Conservation (phyloP, 2,888 invertebrate genomes). For the Drosophila atroscutellata region DNA sequence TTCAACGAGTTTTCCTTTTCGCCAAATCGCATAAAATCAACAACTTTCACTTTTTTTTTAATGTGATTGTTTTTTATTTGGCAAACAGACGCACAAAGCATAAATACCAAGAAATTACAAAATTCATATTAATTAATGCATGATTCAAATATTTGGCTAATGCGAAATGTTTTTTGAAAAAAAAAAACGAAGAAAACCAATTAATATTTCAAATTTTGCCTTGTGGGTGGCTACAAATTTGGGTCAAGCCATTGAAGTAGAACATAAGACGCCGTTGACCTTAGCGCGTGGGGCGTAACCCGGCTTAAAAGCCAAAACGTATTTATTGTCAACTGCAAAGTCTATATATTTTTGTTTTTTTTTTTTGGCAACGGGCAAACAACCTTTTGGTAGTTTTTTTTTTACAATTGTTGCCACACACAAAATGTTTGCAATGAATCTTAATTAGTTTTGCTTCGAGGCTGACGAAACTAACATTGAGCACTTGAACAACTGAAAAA, state of each 20-base stretch:
- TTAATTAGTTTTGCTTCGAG: conserved; percentile 72
- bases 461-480: conserved; percentile 65
- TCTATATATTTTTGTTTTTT: conserved; percentile 10
- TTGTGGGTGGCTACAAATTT: conserved; percentile 62
- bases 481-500: conserved; percentile 16
- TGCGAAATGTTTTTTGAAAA: conserved; percentile 14
- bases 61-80: background rate
- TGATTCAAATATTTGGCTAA: conserved; percentile 56
- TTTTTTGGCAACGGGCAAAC: conserved; percentile 48
- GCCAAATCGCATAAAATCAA: conserved; percentile 55
- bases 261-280: conserved; percentile 63
- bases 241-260: conserved; percentile 76
- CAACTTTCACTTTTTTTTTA: conserved; percentile 62
- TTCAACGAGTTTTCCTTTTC: conserved; percentile 54
- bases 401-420: conserved; percentile 64
- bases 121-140: conserved; percentile 64
- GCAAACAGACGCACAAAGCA: conserved; percentile 29
- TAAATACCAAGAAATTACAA: conserved; percentile 61
- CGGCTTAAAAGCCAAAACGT: conserved; percentile 20
- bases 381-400: conserved; percentile 42
- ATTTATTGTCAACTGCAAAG: conserved; percentile 37
- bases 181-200: conserved; percentile 5
- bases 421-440: conserved; percentile 69
- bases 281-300: conserved; percentile 69
- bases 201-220: conserved; percentile 28